Base-by-base conservation (phyloP, 2,888 invertebrate species). In the Craniophora ligustri region DNA sequence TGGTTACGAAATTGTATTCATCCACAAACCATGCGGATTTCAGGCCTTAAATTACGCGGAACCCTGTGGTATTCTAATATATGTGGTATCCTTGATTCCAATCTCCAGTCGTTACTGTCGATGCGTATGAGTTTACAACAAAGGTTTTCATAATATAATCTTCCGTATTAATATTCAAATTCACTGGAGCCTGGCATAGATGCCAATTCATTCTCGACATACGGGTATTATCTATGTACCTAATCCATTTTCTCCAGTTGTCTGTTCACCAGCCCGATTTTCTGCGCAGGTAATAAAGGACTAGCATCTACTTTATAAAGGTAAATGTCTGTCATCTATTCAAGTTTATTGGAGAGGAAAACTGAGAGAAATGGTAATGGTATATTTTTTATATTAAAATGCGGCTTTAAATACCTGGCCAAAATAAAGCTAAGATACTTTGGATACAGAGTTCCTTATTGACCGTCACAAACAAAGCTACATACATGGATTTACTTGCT, bases 301-400 rank as follows among this genome's bases (percentile, higher is more conserved):
- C 26, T 55, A 23, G 30, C 30, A 45, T 41, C 39, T 42, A 38
- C 50, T 55, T 50, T 42, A 44, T 38, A 58, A 45, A 47, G 26
- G 57, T n/a, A 46, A 51, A 39, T 30, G 42, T 26, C 38, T 19
- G 26, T 46, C 41, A 49, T 10, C 38, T 30, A 49, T 63, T 68
- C 35, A 28, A 40, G 54, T 58, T 50, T 26, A 18, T 28, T 63
- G 48, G 44, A 35, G 51, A 42, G 45, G 42, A 60, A 71, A 54
- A 38, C 14, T 13, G 39, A 35, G 30, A 21, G 8, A 39, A 35
- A n/a, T n/a, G n/a, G n/a, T n/a, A 67, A 45, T 39, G 19, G 13
- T 16, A 32, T 32, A 31, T 50, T 54, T 47, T 10, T 35, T 19
- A 45, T 36, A 47, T 41, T 47, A 28, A 32, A 47, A 48, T 28